Conservation (phyloP, 2,113 vertebrate species). For the Pterocles burchelli region DNA sequence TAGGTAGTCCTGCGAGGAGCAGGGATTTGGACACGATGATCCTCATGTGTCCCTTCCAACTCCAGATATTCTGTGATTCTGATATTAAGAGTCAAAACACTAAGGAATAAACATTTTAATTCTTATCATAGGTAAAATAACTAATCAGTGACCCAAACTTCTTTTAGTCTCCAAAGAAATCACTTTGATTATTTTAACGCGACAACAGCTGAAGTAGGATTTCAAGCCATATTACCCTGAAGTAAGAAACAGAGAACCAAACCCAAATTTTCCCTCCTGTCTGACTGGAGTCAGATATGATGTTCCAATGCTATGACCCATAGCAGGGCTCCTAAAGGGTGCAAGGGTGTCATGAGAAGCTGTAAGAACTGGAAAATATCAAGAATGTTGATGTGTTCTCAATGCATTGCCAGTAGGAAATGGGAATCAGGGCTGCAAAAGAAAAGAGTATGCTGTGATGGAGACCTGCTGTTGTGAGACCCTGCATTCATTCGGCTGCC, state of each 20-base stretch:
- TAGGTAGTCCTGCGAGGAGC: too few relatives aligned
- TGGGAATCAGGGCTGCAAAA: not conserved
- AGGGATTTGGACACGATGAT: too few relatives aligned
- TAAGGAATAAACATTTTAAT: not conserved
- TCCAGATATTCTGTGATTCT: too few relatives aligned
- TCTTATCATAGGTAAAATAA: not conserved
- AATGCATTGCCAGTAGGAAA: not conserved
- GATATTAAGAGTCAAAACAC: not conserved
- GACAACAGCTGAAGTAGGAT: not conserved
- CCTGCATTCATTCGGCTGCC: not conserved
- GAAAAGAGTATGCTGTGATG: not conserved
- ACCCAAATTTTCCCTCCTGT: fast-evolving
- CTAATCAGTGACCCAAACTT: not conserved
- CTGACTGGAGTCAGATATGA: not conserved
- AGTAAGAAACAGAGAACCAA: not conserved
- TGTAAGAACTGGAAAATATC: not conserved
- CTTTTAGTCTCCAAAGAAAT: not conserved
- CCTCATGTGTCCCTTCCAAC: too few relatives aligned
- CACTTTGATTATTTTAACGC: not conserved
- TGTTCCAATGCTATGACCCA: not conserved
- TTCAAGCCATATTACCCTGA: not conserved
- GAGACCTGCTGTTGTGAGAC: not conserved
- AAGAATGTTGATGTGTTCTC: not conserved
- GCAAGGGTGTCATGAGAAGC: not conserved
- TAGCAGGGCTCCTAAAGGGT: not conserved